Percentiles rank a stretch among this genome's conserved stretches.
phyloP scores from a whole-genome alignment of 2,888 invertebrate genomes.

The Drosophila hawaiiensis region DNA sequence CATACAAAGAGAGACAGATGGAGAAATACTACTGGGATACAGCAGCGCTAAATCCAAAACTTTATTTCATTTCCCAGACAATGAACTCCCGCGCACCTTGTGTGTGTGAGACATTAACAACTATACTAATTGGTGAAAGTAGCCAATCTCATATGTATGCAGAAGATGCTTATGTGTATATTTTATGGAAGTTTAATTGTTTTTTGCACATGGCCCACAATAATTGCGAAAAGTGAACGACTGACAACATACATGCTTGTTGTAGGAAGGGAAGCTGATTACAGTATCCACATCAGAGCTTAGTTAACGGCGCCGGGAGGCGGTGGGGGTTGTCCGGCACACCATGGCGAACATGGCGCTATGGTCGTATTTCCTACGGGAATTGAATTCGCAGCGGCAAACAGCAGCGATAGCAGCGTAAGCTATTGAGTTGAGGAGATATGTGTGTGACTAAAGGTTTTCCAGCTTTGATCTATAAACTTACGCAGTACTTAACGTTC shows the following conservation, averaged over 20 bases:
- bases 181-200: constrained; percentile 67
- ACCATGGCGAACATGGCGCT: constrained; percentile 61
- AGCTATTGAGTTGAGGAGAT: constrained; percentile 31
- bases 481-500: constrained; percentile 51
- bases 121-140: constrained; percentile 48
- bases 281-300: constrained; percentile 7
- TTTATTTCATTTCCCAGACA: constrained; percentile 36
- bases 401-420: constrained; percentile 49
- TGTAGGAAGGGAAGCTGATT: constrained; percentile 6
- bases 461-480: constrained; percentile 7
- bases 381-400: constrained; percentile 14
- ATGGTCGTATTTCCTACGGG: constrained; percentile 5
- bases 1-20: not conserved
- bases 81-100: constrained; percentile 35
- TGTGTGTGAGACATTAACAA: constrained; percentile 27
- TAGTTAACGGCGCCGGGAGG: constrained; percentile 60
- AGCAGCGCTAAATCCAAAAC: constrained; percentile 27
- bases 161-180: constrained; percentile 51
- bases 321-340: constrained; percentile 57
- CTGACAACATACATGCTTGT: constrained; percentile 6
- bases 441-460: not conserved
- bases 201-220: constrained; percentile 55
- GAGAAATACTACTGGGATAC: not conserved
- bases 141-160: constrained; percentile 7
- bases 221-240: constrained; percentile 50